Evolutionary conservation across 2,797 vertebrate genomes (phyloP), one percentile per base, ranked within the genome.

Genomic region (Eremophila alpestris): DNA sequence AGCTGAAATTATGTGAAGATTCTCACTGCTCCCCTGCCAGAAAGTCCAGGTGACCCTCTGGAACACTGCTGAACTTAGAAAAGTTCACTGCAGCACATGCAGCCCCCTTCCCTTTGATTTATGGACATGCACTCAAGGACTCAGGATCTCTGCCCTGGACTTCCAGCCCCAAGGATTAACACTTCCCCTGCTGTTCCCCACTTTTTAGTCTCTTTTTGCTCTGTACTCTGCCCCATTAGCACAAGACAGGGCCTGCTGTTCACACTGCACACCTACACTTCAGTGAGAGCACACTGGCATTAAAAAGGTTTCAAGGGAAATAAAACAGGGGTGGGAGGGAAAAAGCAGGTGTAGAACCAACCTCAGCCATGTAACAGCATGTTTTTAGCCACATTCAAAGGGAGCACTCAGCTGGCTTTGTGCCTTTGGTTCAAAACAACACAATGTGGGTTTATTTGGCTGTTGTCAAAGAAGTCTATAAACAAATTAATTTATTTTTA

Each of bases 401-500:
- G 62, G 32, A 38, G 46, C 8, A 1, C 41, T 81, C 43, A 9
- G 32, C 58, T 63, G 52, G 74, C 62, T 82, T 38, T 23, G 52
- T 48, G 49, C 64, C 71, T 89, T 45, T 78, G 56, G 23, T 14
- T 85, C 73, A 56, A 80, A 81, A 63, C 78, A 88, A 13, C 38
- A 54, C 45, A 80, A 41, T 11, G 58, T 60, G 52, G 32, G 27
- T 83, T 95, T 63, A 78, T 90, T 93, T 83, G 48, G 67, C 83
- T 73, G 58, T 59, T 89, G 77, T 86, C 54, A 92, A 86, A 90
- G 58, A 55, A 69, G 62, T 60, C 73, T 88, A 65, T 52, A 87
- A 95, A 81, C 70, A 93, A 89, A 94, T 68, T 23, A 78, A 70
- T 82, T 87, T 95, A 92, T 93, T 93, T 96, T 95, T 74, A 89